Base-by-base conservation (phyloP, 2,113 vertebrate species). In the Egretta garzetta region DNA sequence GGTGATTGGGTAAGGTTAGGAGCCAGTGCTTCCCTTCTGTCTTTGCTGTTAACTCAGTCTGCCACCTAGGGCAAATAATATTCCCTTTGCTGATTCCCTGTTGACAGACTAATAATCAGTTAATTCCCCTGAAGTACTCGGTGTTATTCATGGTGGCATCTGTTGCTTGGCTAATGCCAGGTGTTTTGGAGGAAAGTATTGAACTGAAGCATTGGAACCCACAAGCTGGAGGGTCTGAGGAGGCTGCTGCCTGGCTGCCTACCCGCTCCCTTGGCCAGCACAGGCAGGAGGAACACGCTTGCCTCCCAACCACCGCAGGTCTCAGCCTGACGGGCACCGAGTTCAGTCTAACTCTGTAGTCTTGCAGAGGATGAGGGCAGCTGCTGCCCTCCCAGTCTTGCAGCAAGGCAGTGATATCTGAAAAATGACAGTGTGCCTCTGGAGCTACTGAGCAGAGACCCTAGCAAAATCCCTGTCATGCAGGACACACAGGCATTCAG, bases 231-330 rank as follows among this genome's bases (percentile, higher is more conserved):
- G 19, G 6, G 9, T 26, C 53, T 41, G 33, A 20, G 49, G n/a
- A 15, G 49, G 10, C 39, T 63, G 33, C 33, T 63, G 68, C 28
- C 39, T 2, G 0, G 45, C 63, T 59, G 43, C 47, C 55, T 53
- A 26, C 66, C 63, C 1, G 1, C 24, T 58, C 39, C 30, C n/a
- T 28, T 0, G 0, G 43, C 59, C 59, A 39, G 47, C 28, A 14
- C 6, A 12, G 52, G 50, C 20, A 53, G 58, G 35, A 63, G 15
- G 3, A 32, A 12, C 12, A 11, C 12, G 50, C 9, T 39, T n/a
- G 13, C 41, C 49, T 35, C 45, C 23, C 47, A 8, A 3, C 13
- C 10, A 1, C 14, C 13, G 47, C 80, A 53, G 75, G 3, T 35
- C 10, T 49, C 60, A 55, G 45, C 27, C n/a, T 8, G 49, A 39